Base-by-base conservation (phyloP, 2,113 vertebrate species). In the Corydoras sp. region DNA sequence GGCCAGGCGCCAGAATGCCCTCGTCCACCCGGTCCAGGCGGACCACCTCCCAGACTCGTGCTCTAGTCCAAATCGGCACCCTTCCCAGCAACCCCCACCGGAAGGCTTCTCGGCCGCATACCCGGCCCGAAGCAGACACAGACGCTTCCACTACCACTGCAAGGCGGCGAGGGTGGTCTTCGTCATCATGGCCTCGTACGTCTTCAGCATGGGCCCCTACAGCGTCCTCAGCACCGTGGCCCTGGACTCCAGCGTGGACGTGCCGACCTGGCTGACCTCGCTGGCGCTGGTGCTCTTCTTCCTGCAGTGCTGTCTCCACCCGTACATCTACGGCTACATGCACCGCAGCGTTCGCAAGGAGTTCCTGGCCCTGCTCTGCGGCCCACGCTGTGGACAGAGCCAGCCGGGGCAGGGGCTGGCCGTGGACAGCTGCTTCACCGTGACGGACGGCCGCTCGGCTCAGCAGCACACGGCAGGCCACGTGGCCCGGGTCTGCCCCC, bases 261-360 rank as follows among this genome's bases (percentile, higher is more conserved):
- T 92, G 2, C 91, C 93, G 0, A 84, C 88, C 58, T 94, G 93
- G 92, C 72, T 92, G 74, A 86, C 88, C 77, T 92, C 93, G 11
- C 69, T 90, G 29, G 89, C 92, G 8, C 87, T 93, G 13, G 88
- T 94, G 77, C 90, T 93, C 69, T 94, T 95, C 81, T 94, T 94
- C 69, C 80, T 92, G 72, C 93, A 93, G 88, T 93, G 93, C 76
- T 94, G 92, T 82, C 86, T 93, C 13, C 92, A 94, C 73, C 93
- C 93, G 0, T 94, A 94, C 79, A 89, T 93, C 81, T 94, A 93
- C 9, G 92, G 93, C 9, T 95, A 94, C 89, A 93, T 93, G 91
- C 92, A 94, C 80, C 91, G 92, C 65, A 91, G 91, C 4, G 91
- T 93, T 63, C 85, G 90, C 66, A 90, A 90, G 66, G 91, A 92